phyloP scores from a whole-genome alignment of 1,140 invertebrate species.

The Semibalanus balanoides region DNA sequence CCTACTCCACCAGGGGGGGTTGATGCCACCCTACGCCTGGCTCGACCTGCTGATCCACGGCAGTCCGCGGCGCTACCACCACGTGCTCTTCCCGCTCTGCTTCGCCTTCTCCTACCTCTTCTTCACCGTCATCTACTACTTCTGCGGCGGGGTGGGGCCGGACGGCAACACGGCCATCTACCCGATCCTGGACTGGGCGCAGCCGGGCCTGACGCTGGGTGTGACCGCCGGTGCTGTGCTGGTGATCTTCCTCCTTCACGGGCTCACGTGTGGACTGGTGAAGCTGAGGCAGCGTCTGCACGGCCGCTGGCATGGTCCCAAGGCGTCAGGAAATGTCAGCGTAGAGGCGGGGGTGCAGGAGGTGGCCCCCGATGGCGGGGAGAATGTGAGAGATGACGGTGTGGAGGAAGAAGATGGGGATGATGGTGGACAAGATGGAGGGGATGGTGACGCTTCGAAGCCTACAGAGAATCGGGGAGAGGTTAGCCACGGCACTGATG shows the following conservation, averaged over 20 bases:
- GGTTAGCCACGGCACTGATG: too few species aligned
- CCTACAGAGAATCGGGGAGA: too few species aligned
- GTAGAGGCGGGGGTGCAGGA: too few species aligned
- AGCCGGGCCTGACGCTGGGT: background rate
- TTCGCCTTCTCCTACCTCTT: background rate
- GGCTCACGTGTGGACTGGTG: background rate
- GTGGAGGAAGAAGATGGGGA: too few species aligned
- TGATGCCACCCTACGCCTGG: background rate
- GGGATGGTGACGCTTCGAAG: too few species aligned
- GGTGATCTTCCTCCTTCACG: background rate
- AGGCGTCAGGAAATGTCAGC: too few species aligned
- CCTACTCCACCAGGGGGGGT: too few species aligned
- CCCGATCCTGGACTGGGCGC: constrained; percentile 1
- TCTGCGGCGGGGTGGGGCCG: background rate
- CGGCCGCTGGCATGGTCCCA: background rate
- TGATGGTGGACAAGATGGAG: too few species aligned
- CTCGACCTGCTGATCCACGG: background rate
- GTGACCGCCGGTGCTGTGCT: background rate
- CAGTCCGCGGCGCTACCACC: background rate
- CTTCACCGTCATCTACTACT: constrained; percentile 4
- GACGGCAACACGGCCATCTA: background rate
- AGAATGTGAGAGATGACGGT: too few species aligned
- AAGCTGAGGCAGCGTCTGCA: background rate
- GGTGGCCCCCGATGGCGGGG: too few species aligned
- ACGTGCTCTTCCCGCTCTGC: background rate